phyloP scores from a whole-genome alignment of 2,797 vertebrate species.

The Rhabdomys pumilio region DNA sequence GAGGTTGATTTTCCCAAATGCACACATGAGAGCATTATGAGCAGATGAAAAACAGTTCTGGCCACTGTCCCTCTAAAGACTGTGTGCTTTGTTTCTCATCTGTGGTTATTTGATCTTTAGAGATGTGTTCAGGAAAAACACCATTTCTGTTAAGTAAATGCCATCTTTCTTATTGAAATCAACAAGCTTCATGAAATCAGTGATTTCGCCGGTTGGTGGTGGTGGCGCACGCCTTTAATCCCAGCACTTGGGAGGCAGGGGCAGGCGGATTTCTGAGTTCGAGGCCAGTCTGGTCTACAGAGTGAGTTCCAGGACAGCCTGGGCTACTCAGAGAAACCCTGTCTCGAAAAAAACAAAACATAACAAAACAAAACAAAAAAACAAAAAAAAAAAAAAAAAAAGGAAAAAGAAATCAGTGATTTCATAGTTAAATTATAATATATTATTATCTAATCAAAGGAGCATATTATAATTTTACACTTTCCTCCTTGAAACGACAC shows the following conservation, averaged over 20 bases:
- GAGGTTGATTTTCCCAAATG: constrained; percentile 22
- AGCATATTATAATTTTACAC: not conserved
- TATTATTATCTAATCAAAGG: constrained; percentile 24
- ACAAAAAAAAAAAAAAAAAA: too few relatives aligned
- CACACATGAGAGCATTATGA: not conserved
- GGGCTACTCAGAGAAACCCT: too few relatives aligned
- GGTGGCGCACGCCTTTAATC: too few relatives aligned
- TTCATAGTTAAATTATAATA: constrained; percentile 58
- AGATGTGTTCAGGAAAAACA: not conserved
- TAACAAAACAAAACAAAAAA: too few relatives aligned
- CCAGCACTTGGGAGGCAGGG: too few relatives aligned
- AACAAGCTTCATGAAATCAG: constrained; percentile 17
- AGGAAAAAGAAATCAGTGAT: too few relatives aligned
- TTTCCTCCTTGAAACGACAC: constrained; percentile 50
- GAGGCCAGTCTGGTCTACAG: too few relatives aligned
- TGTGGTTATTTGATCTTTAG: not conserved
- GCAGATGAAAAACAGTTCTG: not conserved
- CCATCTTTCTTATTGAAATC: constrained; percentile 34
- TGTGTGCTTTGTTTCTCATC: not conserved
- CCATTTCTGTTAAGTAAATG: not conserved
- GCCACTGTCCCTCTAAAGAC: not conserved
- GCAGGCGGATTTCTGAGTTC: too few relatives aligned
- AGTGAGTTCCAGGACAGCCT: too few relatives aligned
- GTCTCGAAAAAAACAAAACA: too few relatives aligned
- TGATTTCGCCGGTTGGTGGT: too few relatives aligned